Conservation (phyloP, 2,113 vertebrate species). For the Cyanoderma ruficeps region DNA sequence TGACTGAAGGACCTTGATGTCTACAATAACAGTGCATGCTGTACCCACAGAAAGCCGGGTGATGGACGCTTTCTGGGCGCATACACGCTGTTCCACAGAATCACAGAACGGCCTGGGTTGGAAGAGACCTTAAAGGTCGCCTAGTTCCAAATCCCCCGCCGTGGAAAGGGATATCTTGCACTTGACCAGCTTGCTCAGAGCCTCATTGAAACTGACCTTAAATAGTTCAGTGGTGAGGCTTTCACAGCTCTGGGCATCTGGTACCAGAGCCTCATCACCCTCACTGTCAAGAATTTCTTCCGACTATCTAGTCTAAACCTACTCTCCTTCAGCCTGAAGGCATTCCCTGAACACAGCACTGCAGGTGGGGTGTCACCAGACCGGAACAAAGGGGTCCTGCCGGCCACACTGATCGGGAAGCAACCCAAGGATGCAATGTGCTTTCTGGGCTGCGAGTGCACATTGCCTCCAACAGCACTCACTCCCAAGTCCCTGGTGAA, state of each 20-base stretch:
- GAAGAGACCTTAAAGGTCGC: not conserved
- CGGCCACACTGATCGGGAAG: too few relatives aligned
- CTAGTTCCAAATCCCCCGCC: not conserved
- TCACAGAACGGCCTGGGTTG: not conserved
- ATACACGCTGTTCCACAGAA: rapidly evolving
- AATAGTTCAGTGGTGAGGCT: too few relatives aligned
- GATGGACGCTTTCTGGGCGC: rapidly evolving
- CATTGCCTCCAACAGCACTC: not conserved
- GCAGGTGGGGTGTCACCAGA: not conserved
- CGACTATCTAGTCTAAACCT: not conserved
- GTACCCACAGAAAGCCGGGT: rapidly evolving
- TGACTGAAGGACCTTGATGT: not conserved
- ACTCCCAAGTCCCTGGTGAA: not conserved
- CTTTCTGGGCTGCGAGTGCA: not conserved
- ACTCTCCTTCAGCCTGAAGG: not conserved
- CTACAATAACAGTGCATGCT: rapidly evolving
- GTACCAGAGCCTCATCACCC: not conserved
- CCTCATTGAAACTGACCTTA: not conserved
- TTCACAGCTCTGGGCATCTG: not conserved
- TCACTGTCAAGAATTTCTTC: not conserved
- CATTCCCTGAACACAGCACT: not conserved
- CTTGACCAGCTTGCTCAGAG: not conserved
- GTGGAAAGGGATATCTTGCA: not conserved
- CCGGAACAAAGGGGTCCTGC: not conserved
- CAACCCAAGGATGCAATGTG: rapidly evolving